Base-by-base conservation (phyloP, 2,888 invertebrate genomes). In the Caenorhabditis sp. region DNA sequence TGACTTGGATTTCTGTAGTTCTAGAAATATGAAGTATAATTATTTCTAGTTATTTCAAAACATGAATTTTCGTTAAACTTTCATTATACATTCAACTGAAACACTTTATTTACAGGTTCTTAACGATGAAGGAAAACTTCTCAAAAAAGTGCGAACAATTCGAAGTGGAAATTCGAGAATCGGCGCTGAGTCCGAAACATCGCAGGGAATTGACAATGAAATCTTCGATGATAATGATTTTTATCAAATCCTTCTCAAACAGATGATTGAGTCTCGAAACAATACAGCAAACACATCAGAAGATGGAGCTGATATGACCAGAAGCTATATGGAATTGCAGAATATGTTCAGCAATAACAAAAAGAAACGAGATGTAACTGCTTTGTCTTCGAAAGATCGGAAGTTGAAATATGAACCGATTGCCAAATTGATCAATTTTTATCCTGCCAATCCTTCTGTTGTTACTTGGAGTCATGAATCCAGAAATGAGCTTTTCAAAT, bases 141-240 rank as follows among this genome's bases (percentile, higher is more conserved):
- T 94, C 0, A 92, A 91, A 84, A 91, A 93, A 83, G 94, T 95
- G 1, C 94, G 93, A 85, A 89, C 93, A 25, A 93, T 93, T 86
- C 90, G 94, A 64, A 92, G 93, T 0, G 91, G 92, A 67, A 93
- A 93, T 88, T 90, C 91, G 61, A 91, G 93, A 63, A 85, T 93
- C 56, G 93, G 93, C 0, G 91, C 67, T 17, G 50, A 76, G 26
- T 8, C 60, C 8, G 70, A 65, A 23, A 27, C 20, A 14, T 31
- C 60, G 14, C 67, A 68, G 2, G 53, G 49, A 14, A 27, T 64
- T 26, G 86, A 86, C 63, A 63, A 70, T 10, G 86, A 86, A 63
- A 93, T 97, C 84, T 97, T 94, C 89, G 96, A 97, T 88, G 97
- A 97, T 87, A 93, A 93, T 84, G 97, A 97, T 88, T 97, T 97